Evolutionary conservation across 2,797 vertebrate genomes (phyloP).

Genomic region (Taenioides sp.): DNA sequence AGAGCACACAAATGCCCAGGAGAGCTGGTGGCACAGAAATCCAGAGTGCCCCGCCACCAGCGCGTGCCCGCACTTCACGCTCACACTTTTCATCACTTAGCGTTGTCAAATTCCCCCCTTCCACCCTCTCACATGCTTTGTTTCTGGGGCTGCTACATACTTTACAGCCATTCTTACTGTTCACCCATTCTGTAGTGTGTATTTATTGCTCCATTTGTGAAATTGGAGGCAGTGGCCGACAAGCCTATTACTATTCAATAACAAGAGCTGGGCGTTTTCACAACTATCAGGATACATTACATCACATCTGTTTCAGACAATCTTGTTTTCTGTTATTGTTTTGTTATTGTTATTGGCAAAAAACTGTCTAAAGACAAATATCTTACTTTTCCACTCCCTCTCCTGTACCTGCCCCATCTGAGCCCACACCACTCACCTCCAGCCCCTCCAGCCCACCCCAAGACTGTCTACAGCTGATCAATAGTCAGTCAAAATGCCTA

Average conservation of each 20-base stretch:
- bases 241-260: constrained; percentile 75
- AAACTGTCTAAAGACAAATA: constrained; percentile 6
- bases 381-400: not conserved
- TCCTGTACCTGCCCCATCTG: constrained; percentile 53
- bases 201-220: constrained; percentile 79
- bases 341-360: constrained; percentile 42
- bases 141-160: constrained; percentile 54
- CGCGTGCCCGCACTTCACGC: constrained; percentile 23
- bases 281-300: constrained; percentile 65
- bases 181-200: constrained; percentile 69
- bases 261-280: constrained; percentile 69
- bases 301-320: constrained; percentile 60
- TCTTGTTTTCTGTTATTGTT: no score
- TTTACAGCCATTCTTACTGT: constrained; percentile 70
- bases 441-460: constrained; percentile 34
- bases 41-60: constrained; percentile 55
- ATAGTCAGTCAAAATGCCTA: constrained; percentile 73
- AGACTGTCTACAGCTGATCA: constrained; percentile 64
- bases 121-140: constrained; percentile 26
- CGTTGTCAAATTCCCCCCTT: constrained; percentile 56
- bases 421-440: constrained; percentile 47
- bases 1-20: constrained; percentile 77
- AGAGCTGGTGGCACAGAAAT: constrained; percentile 82
- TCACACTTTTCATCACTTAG: constrained; percentile 54
- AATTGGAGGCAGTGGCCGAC: constrained; percentile 71